A percentile compares a stretch with the other conserved stretches of the same genome.
These are phyloP conservation scores for Pollenia griseotomentosa DNA, from an alignment of 2,888 invertebrate genomes.

Conservation along the genomic window DNA sequence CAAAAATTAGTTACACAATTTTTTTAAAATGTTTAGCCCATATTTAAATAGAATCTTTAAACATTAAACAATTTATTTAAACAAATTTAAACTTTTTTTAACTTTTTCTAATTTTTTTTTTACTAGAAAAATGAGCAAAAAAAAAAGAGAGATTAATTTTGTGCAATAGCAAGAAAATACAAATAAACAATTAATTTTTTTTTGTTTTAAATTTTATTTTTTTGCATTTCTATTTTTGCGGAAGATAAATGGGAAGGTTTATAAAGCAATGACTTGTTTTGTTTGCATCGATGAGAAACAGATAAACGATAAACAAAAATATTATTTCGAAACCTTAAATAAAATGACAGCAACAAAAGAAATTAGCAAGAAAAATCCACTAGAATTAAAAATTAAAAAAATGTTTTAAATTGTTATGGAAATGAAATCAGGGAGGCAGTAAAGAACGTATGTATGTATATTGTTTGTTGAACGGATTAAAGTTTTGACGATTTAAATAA, in stretches of 20 bases:
- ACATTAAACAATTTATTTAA: conserved; percentile 1
- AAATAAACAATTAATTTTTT: neutral
- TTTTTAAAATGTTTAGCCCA: neutral
- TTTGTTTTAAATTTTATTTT: conserved; percentile 25
- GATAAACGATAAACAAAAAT: conserved; percentile 18
- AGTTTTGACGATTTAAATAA: too few relatives aligned
- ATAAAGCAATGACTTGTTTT: conserved; percentile 65
- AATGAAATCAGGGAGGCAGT: neutral
- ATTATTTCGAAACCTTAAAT: conserved; percentile 45
- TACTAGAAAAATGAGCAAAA: neutral
- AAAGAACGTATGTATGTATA: too few relatives aligned
- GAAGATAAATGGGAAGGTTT: conserved; percentile 68
- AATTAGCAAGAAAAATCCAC: neutral
- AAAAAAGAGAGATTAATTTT: neutral
- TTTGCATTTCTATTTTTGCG: conserved; percentile 38
- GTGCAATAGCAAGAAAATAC: conserved; percentile 23
- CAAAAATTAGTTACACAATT: neutral
- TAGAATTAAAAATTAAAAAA: neutral
- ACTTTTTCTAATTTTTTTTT: neutral
- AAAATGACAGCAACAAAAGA: conserved; percentile 19
- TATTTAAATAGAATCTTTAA: neutral
- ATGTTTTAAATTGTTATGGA: neutral
- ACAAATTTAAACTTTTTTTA: neutral
- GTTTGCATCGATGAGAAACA: conserved; percentile 4
- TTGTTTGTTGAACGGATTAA: too few relatives aligned